A percentile compares a stretch with the other conserved stretches of the same genome.
These are phyloP conservation scores for Orientallactaga bullata DNA, from an alignment of 2,113 vertebrate genomes.

Conservation along the genomic window DNA sequence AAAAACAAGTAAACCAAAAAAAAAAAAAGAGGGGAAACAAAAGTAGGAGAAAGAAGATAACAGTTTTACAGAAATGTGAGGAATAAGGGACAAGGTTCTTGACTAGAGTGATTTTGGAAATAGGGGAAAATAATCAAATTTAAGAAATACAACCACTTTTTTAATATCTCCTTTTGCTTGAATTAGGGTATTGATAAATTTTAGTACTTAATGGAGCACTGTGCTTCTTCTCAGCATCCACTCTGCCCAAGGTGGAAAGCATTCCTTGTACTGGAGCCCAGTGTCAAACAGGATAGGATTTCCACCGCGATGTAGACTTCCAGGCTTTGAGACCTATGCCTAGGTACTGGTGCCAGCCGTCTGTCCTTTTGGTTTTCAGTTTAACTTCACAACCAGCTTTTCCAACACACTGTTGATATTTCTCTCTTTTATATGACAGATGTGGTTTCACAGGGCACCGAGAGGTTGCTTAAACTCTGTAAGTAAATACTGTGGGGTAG, in stretches of 20 bases:
- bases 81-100: background rate
- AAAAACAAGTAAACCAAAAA: no score
- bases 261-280: constrained; percentile 72
- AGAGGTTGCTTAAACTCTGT: constrained; percentile 71
- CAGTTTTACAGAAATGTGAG: constrained; percentile 44
- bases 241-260: constrained; percentile 57
- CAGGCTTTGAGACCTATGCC: constrained; percentile 56
- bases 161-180: constrained; percentile 56
- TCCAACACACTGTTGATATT: constrained; percentile 70
- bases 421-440: constrained; percentile 69
- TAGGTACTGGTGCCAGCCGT: constrained; percentile 68
- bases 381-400: constrained; percentile 68
- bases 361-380: constrained; percentile 67
- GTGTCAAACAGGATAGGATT: constrained; percentile 55
- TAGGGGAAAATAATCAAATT: constrained; percentile 36
- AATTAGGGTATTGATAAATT: constrained; percentile 64
- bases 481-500: constrained; percentile 63
- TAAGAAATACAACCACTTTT: constrained; percentile 62
- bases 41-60: background rate
- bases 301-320: constrained; percentile 58
- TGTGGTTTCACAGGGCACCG: constrained; percentile 72
- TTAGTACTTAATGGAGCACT: constrained; percentile 55
- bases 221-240: constrained; percentile 8
- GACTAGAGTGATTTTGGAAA: constrained; percentile 41
- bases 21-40: background rate